Evolutionary conservation across 2,797 vertebrate genomes (phyloP).

Genomic region (Dendrocincla tyrannina): DNA sequence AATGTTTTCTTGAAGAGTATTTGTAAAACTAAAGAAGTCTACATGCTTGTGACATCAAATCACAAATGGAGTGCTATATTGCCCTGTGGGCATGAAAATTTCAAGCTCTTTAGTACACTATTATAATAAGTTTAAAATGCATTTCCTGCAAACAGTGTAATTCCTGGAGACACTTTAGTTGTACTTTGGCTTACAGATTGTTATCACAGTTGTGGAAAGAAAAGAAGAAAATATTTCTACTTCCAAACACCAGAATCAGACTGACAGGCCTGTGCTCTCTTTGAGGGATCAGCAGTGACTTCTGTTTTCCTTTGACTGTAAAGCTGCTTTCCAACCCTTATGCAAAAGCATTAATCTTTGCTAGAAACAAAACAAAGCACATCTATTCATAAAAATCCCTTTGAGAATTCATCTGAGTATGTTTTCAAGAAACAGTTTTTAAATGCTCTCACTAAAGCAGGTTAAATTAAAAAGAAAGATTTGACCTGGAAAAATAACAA

Average conservation of each 20-base stretch:
- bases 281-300: neutral
- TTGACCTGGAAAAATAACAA: neutral
- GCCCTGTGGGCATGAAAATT: constrained; percentile 53
- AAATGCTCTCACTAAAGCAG: neutral
- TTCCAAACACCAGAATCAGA: constrained; percentile 25
- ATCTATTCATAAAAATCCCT: neutral
- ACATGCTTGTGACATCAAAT: constrained; percentile 30
- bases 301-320: constrained; percentile 12
- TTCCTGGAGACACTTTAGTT: constrained; percentile 23
- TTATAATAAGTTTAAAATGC: constrained; percentile 49
- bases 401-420: neutral
- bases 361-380: constrained; percentile 2
- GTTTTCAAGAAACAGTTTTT: neutral
- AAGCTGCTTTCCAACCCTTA: neutral
- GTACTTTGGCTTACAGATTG: constrained; percentile 32
- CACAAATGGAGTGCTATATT: constrained; percentile 56
- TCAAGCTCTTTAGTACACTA: constrained; percentile 47
- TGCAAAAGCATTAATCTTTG: neutral
- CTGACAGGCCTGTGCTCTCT: neutral
- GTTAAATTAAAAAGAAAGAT: neutral
- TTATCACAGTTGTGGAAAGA: constrained; percentile 49
- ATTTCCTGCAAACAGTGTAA: constrained; percentile 27
- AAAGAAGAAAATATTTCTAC: constrained; percentile 50
- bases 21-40: constrained; percentile 23
- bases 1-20: constrained; percentile 35